phyloP scores from a whole-genome alignment of 2,113 vertebrate genomes.

The Eclectus roratus region DNA sequence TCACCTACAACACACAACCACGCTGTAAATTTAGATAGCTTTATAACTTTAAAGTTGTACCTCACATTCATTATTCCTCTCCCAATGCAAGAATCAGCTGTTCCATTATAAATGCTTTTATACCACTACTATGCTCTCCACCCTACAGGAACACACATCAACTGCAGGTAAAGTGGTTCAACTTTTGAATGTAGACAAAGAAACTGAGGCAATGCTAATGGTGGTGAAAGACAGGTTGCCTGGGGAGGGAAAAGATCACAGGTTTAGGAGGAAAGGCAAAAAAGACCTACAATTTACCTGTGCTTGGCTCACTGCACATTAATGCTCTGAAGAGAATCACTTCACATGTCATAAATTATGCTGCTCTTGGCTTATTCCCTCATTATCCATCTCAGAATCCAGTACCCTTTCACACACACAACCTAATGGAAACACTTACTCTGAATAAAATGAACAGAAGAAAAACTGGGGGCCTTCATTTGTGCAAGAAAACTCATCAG shows the following conservation, averaged over 20 bases:
- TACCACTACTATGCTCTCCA: not conserved
- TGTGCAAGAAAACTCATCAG: not conserved
- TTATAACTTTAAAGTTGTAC: not conserved
- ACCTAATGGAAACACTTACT: not conserved
- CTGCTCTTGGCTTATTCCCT: not conserved
- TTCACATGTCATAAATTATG: not conserved
- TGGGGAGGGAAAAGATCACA: conserved; percentile 3
- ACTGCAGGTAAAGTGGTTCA: not conserved
- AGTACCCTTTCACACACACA: not conserved
- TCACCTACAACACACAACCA: not conserved
- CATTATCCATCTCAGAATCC: not conserved
- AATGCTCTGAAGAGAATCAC: not conserved
- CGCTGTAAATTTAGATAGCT: conserved; percentile 32
- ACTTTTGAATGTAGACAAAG: not conserved
- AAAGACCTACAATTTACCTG: not conserved
- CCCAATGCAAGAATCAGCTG: not conserved
- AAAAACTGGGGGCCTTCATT: not conserved
- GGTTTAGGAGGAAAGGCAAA: not conserved
- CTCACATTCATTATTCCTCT: not conserved
- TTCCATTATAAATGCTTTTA: not conserved
- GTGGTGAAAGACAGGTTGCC: not conserved
- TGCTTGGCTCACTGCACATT: conserved; percentile 4
- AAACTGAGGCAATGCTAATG: not conserved
- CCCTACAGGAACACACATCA: not conserved
- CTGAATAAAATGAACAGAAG: not conserved